Base-by-base conservation (phyloP, 2,797 vertebrate genomes). In the Valencia hispanica region DNA sequence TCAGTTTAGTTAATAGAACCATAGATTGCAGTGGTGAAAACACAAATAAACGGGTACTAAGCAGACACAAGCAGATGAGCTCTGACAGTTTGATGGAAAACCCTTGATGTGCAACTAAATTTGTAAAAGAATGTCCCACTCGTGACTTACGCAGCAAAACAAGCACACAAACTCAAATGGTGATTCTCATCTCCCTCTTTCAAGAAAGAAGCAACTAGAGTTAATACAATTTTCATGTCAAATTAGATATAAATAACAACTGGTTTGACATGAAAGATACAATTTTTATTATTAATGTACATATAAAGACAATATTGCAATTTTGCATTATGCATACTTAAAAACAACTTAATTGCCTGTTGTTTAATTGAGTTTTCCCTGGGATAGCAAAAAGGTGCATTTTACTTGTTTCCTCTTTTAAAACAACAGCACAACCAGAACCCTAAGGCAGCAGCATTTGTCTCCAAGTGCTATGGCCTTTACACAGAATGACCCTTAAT, bases 391-490 rank as follows among this genome's bases (percentile, higher is more conserved):
- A 68, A 43, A 41, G 7, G 14, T 70, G 22, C 18, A 80, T 79
- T 81, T 79, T 20, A 74, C 34, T 14, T 7, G 20, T 43, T 10
- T 0, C 47, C 39, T 72, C 63, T 20, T 27, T 66, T 30, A 34
- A 68, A 48, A 69, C 74, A 82, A 85, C 81, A 81, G 68, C 36
- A 73, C 45, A 77, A 74, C 68, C 65, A 68, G 84, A 83, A 85
- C 78, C 73, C 81, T 34, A 27, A 72, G 66, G 76, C 78, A 50
- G 78, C 84, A 72, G 75, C 80, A 77, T 86, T 78, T 83, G 80
- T 84, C 89, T 91, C 81, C 80, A 76, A 85, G 80, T 84, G 78
- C 85, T 89, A 91, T 73, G 70, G 86, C 85, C 81, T 90, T 91
- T 79, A 83, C 84, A 79, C 78, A 78, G 78, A 77, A 75, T 84